Percentiles rank a stretch among this genome's conserved stretches.
Evolutionary conservation across 2,888 invertebrate genomes (phyloP).

Genomic region (Pseudococcus longispinus): DNA sequence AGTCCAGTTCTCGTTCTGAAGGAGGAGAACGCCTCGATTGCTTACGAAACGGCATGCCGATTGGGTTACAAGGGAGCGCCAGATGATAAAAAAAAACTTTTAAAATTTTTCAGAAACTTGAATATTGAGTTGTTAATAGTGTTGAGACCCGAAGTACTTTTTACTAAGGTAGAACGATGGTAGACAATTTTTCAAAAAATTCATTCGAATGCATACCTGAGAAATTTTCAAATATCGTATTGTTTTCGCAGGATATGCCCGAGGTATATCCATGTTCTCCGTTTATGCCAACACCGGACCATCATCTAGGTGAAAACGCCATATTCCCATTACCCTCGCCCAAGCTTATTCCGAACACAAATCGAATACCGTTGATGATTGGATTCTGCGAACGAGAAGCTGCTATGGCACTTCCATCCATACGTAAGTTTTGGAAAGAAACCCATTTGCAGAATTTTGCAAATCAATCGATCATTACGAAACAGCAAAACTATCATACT

Average conservation of each 20-base stretch:
- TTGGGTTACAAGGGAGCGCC: neutral
- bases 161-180: neutral
- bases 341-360: neutral
- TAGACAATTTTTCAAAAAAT: neutral
- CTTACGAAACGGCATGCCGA: neutral
- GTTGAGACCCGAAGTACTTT: neutral
- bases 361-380: conserved; percentile 3
- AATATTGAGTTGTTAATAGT: neutral
- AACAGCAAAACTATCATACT: neutral
- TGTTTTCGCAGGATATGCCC: neutral
- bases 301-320: neutral
- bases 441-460: no score
- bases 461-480: neutral
- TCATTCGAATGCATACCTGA: neutral
- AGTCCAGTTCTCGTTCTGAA: no score
- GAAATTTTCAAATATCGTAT: neutral
- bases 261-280: neutral
- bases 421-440: neutral
- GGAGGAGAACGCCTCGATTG: no score
- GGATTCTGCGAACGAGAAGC: conserved; percentile 29
- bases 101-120: neutral
- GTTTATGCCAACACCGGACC: conserved; percentile 1
- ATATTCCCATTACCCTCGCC: neutral
- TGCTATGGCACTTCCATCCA: neutral
- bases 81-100: neutral